Evolutionary conservation across 2,797 vertebrate species (phyloP).

Genomic region (Eulemur albifrons): DNA sequence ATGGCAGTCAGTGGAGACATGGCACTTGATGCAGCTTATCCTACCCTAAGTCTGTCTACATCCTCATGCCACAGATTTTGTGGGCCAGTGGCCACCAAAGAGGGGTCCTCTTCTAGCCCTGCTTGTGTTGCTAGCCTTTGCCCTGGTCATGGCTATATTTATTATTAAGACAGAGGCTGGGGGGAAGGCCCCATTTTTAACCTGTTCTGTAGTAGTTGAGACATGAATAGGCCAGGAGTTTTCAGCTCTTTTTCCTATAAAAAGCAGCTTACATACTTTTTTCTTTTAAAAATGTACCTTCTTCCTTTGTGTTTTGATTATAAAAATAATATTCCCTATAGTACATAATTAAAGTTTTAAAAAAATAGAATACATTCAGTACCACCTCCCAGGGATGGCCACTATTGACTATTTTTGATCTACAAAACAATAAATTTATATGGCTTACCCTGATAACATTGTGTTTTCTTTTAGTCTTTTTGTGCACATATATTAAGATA

Average conservation of each 20-base stretch:
- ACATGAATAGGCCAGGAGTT: background rate
- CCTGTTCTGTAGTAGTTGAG: background rate
- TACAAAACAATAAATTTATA: background rate
- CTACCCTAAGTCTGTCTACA: background rate
- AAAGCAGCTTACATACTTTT: background rate
- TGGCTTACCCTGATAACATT: background rate
- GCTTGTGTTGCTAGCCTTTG: background rate
- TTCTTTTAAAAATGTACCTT: background rate
- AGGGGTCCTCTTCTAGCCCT: background rate
- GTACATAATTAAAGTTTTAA: background rate
- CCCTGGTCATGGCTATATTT: background rate
- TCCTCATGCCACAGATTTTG: background rate
- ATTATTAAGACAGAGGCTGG: background rate
- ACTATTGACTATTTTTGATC: background rate
- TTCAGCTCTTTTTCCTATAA: background rate
- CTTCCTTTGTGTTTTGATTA: background rate
- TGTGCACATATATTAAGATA: background rate
- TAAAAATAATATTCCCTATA: background rate
- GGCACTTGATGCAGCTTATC: background rate
- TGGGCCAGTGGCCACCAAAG: background rate
- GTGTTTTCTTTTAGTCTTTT: background rate
- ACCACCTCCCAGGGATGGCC: background rate
- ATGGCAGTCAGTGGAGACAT: background rate
- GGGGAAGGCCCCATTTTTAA: background rate
- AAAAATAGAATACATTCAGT: background rate